Evolutionary conservation across 2,888 invertebrate species (phyloP).

Genomic region (Axea sp.): DNA sequence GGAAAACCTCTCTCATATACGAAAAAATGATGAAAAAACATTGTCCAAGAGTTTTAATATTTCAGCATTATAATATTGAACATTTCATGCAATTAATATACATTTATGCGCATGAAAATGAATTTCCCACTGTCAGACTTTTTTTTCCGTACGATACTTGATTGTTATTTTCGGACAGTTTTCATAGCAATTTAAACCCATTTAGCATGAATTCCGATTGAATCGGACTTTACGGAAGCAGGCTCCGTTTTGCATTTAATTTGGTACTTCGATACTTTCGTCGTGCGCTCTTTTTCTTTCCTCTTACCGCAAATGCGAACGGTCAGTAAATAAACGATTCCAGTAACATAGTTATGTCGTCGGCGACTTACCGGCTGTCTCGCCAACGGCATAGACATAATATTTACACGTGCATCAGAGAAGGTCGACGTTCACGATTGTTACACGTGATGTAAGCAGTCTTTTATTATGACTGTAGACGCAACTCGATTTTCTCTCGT

Average conservation of each 20-base stretch:
- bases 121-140: too few relatives aligned
- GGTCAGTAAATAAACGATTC: slow-evolving; percentile 50
- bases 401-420: slow-evolving; percentile 56
- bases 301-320: slow-evolving; percentile 17
- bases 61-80: too few relatives aligned
- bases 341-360: slow-evolving; percentile 50
- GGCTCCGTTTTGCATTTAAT: slow-evolving; percentile 9
- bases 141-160: too few relatives aligned
- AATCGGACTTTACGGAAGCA: too few relatives aligned
- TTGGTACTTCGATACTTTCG: not conserved
- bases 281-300: slow-evolving; percentile 20
- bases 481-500: slow-evolving; percentile 50
- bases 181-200: too few relatives aligned
- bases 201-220: too few relatives aligned
- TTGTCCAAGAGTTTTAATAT: too few relatives aligned
- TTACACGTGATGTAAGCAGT: slow-evolving; percentile 50
- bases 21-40: too few relatives aligned
- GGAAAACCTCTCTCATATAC: too few relatives aligned
- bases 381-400: slow-evolving; percentile 55
- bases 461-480: slow-evolving; percentile 54
- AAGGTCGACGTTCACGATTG: slow-evolving; percentile 53
- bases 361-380: slow-evolving; percentile 42
- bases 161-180: too few relatives aligned
- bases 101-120: too few relatives aligned
- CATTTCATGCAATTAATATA: too few relatives aligned